Evolutionary conservation across 2,113 vertebrate species (phyloP).

Genomic region (Pteropus alecto): DNA sequence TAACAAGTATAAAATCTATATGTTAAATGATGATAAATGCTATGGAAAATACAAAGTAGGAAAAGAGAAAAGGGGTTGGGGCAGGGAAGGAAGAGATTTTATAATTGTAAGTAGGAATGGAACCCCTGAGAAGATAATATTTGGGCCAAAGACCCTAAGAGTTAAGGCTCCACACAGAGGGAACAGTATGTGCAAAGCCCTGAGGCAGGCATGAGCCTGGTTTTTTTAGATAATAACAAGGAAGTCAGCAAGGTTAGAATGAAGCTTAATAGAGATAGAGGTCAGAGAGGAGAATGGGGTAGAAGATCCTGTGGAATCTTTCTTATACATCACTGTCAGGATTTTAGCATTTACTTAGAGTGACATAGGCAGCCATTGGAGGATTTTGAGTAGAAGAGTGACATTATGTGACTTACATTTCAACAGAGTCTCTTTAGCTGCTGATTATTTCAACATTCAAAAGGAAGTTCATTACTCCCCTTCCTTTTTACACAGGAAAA

Average conservation of each 20-base stretch:
- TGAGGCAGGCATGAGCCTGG: neutral
- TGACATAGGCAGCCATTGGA: neutral
- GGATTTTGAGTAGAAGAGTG: neutral
- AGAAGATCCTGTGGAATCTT: neutral
- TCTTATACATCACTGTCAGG: neutral
- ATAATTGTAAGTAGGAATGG: neutral
- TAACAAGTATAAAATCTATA: neutral
- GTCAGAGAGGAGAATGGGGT: neutral
- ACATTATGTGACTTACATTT: neutral
- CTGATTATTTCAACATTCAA: neutral
- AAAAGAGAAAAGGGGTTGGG: neutral
- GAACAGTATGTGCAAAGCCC: neutral
- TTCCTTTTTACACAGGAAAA: neutral
- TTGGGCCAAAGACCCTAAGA: no score
- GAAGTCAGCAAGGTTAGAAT: neutral
- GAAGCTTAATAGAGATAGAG: neutral
- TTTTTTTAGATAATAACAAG: neutral
- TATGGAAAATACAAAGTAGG: neutral
- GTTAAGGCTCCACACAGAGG: neutral
- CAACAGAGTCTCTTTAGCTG: neutral
- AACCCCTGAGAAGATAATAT: neutral
- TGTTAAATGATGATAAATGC: neutral
- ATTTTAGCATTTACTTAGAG: neutral
- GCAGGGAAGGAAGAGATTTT: neutral
- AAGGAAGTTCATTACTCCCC: neutral